phyloP scores from a whole-genome alignment of 1,140 invertebrate genomes.

The Ceratoteleas bidentatus region DNA sequence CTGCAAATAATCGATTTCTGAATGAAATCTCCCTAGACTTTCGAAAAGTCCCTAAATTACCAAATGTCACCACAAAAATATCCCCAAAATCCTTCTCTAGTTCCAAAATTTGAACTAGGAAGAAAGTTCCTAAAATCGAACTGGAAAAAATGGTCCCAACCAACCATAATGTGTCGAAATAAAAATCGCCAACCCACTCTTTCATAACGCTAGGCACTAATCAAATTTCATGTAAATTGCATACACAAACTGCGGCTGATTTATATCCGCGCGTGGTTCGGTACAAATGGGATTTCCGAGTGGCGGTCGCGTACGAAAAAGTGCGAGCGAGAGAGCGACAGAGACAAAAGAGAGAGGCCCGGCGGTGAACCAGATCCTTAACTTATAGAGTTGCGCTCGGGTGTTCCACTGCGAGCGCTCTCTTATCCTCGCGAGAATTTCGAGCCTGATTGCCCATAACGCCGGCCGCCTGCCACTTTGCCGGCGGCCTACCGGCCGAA shows the following conservation, averaged over 20 bases:
- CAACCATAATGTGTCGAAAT: too few species aligned
- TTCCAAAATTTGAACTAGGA: too few species aligned
- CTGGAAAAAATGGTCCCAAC: too few species aligned
- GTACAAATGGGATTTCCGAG: constrained; percentile 15
- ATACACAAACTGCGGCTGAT: neutral
- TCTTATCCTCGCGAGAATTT: constrained; percentile 61
- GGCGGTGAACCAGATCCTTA: constrained; percentile 45
- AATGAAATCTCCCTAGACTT: too few species aligned
- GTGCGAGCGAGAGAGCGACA: neutral
- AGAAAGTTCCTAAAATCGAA: too few species aligned
- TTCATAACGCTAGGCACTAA: neutral
- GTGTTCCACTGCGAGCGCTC: constrained; percentile 41
- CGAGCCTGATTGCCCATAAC: constrained; percentile 57
- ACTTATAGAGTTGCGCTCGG: constrained; percentile 56
- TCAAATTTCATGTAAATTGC: neutral
- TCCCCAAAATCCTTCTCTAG: too few species aligned
- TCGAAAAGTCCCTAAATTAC: too few species aligned
- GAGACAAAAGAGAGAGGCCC: constrained; percentile 5
- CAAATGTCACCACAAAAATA: too few species aligned
- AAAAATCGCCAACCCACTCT: too few species aligned
- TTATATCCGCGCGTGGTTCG: neutral
- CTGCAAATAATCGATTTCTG: too few species aligned
- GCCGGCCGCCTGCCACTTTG: constrained; percentile 29
- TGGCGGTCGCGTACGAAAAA: constrained; percentile 7
- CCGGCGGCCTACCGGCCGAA: constrained; percentile 39